phyloP scores from a whole-genome alignment of 2,888 invertebrate species.

The Salticus scenicus region DNA sequence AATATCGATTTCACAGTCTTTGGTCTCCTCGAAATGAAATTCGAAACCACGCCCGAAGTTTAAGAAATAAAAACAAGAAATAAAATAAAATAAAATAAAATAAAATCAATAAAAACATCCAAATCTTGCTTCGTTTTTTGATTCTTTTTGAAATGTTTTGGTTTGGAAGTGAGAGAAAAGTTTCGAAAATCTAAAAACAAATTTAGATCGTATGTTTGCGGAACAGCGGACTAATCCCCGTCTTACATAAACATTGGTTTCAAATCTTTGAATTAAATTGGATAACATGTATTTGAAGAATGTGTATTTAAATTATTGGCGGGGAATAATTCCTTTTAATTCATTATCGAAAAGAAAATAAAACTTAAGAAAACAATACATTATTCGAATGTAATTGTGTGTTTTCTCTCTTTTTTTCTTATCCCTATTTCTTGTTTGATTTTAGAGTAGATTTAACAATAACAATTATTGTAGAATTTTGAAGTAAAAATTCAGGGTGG shows the following conservation, averaged over 20 bases:
- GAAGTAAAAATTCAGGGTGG: too few relatives aligned
- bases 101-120: constrained; percentile 27
- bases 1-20: constrained; percentile 36
- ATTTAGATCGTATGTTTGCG: neutral
- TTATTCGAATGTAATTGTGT: too few relatives aligned
- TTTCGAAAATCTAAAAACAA: neutral
- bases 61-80: constrained; percentile 18
- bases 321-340: too few relatives aligned
- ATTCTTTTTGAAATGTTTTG: constrained; percentile 41
- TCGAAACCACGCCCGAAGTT: constrained; percentile 20
- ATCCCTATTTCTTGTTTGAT: too few relatives aligned
- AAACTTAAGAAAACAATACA: too few relatives aligned
- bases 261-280: neutral
- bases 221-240: neutral
- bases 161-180: neutral
- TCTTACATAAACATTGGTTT: neutral
- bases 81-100: constrained; percentile 5
- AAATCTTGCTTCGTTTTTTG: constrained; percentile 20
- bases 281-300: neutral
- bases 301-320: too few relatives aligned
- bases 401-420: too few relatives aligned
- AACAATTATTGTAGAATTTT: too few relatives aligned
- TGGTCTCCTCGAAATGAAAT: constrained; percentile 23
- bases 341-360: too few relatives aligned
- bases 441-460: too few relatives aligned